Conservation (phyloP, 2,113 vertebrate genomes). For the Chamaea fasciata region DNA sequence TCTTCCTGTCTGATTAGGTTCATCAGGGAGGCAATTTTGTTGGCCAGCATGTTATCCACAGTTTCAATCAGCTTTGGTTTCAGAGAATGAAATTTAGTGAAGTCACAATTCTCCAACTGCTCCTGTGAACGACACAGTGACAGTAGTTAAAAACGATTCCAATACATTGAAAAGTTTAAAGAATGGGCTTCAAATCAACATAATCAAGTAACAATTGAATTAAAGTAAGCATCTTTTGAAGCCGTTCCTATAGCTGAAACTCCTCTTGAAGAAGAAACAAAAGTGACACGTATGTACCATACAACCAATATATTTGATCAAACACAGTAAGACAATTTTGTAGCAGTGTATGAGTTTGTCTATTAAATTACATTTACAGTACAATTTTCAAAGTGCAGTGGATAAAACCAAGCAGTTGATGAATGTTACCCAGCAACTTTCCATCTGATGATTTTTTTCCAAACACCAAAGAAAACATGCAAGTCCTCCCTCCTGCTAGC, state of each 20-base stretch:
- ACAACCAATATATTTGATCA: background rate
- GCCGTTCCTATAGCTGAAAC: background rate
- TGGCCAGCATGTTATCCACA: conserved; percentile 93
- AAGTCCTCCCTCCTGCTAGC: background rate
- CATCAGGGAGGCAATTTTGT: conserved; percentile 89
- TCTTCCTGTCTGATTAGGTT: conserved; percentile 90
- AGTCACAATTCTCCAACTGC: conserved; percentile 89
- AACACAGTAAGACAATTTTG: background rate
- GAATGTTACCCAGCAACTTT: background rate
- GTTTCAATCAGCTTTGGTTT: conserved; percentile 93
- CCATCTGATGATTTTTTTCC: background rate
- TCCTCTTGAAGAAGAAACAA: background rate
- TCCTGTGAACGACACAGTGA: conserved; percentile 73
- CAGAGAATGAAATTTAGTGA: conserved; percentile 92
- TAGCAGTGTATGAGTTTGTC: background rate
- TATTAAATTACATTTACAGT: background rate
- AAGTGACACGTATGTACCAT: background rate
- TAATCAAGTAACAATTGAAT: background rate
- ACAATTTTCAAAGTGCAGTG: background rate
- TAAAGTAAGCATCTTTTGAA: background rate
- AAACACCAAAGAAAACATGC: background rate
- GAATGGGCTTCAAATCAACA: background rate
- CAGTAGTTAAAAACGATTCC: background rate
- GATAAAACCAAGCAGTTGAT: background rate
- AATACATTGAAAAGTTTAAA: background rate